These are phyloP conservation scores for Eucidaris tribuloides DNA, from an alignment of 35 echinoderm and acorn worm genomes.

Conservation along the genomic window DNA sequence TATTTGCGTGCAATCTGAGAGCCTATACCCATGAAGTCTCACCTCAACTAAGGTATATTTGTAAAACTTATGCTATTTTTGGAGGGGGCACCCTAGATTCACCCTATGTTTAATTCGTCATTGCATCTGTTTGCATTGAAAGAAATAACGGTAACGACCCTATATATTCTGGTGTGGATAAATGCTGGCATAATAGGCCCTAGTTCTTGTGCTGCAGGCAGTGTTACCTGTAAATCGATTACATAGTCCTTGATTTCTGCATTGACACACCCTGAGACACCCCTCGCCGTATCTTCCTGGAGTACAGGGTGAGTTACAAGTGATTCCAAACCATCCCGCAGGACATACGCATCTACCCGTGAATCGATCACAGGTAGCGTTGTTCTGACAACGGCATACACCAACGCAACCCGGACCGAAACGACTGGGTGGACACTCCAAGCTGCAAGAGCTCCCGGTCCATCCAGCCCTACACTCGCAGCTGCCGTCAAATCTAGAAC, in stretches of 20 bases:
- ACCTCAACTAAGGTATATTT: too few relatives aligned
- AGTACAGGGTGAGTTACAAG: constrained; percentile 20
- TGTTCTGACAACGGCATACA: constrained; percentile 67
- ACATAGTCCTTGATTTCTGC: constrained; percentile 46
- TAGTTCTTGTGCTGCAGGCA: too few relatives aligned
- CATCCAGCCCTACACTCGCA: constrained; percentile 62
- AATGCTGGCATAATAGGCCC: too few relatives aligned
- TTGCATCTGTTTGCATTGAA: too few relatives aligned
- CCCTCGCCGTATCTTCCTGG: constrained; percentile 19
- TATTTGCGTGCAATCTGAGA: too few relatives aligned
- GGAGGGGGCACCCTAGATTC: too few relatives aligned
- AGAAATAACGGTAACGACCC: too few relatives aligned
- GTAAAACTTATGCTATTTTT: too few relatives aligned
- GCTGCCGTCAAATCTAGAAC: constrained; percentile 18
- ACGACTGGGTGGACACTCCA: background rate
- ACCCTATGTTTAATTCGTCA: too few relatives aligned
- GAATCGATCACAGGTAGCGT: constrained; percentile 53
- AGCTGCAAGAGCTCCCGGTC: constrained; percentile 29
- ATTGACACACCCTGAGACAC: constrained; percentile 52
- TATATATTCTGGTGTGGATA: too few relatives aligned
- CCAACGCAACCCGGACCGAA: constrained; percentile 64
- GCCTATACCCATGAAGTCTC: too few relatives aligned
- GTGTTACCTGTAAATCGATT: constrained; percentile 3
- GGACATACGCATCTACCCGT: constrained; percentile 59
- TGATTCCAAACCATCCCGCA: constrained; percentile 47